Evolutionary conservation across 2,888 invertebrate genomes (phyloP).

Genomic region (Tenthredo livida): DNA sequence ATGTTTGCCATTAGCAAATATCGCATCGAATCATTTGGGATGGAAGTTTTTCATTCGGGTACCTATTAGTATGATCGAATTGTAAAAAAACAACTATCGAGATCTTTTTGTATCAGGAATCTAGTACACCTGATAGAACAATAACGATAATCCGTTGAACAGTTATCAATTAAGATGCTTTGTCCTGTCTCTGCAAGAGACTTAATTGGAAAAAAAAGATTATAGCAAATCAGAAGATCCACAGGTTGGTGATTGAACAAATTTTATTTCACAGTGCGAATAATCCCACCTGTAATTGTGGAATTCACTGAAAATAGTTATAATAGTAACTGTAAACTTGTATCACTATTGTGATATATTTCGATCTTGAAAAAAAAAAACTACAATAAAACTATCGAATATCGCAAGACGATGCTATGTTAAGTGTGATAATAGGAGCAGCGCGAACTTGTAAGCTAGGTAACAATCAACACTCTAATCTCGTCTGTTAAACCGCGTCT

Average conservation of each 20-base stretch:
- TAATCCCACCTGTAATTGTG: not conserved
- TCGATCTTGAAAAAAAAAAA: not conserved
- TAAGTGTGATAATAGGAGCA: not conserved
- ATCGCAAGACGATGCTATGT: not conserved
- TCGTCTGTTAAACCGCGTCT: not conserved
- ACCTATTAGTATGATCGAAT: not conserved
- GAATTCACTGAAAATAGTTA: not conserved
- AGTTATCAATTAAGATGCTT: not conserved
- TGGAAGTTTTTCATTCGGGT: not conserved
- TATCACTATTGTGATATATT: not conserved
- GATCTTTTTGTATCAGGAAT: not conserved
- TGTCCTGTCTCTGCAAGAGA: not conserved
- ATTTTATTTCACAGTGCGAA: not conserved
- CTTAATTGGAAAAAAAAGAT: not conserved
- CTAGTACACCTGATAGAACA: not conserved
- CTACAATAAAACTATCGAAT: not conserved
- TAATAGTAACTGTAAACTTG: not conserved
- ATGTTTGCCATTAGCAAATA: not conserved
- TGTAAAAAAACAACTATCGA: not conserved
- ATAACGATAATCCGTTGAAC: not conserved
- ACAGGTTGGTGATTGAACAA: not conserved
- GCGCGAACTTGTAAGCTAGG: not conserved
- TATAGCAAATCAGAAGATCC: not conserved
- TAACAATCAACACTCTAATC: slow-evolving; percentile 3
- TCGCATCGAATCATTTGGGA: not conserved